A percentile compares a stretch with the other conserved stretches of the same genome.
phyloP scores from a whole-genome alignment of 1,140 invertebrate genomes.

The Hyles vespertilio region DNA sequence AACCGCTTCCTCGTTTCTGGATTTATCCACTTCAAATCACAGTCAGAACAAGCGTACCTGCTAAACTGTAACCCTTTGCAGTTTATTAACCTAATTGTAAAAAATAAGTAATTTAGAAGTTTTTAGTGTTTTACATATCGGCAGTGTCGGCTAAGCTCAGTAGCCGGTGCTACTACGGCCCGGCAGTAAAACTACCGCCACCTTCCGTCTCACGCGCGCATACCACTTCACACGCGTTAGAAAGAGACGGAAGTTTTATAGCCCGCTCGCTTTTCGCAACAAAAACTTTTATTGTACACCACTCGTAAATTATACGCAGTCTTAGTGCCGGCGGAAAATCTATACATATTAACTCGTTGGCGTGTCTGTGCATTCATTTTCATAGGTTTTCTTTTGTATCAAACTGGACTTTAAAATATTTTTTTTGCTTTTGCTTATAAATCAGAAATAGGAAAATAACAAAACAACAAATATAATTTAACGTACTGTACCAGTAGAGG shows the following conservation, averaged over 20 bases:
- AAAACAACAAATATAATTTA: too few relatives aligned
- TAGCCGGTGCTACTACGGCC: conserved; percentile 17
- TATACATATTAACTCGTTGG: background rate
- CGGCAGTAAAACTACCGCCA: conserved; percentile 57
- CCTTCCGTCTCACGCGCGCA: conserved; percentile 52
- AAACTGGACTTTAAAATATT: too few relatives aligned
- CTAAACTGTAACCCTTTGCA: too few relatives aligned
- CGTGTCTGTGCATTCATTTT: too few relatives aligned
- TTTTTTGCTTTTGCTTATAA: too few relatives aligned
- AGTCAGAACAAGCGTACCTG: too few relatives aligned
- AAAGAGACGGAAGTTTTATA: conserved; percentile 58
- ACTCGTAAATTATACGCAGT: conserved; percentile 66
- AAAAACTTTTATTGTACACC: conserved; percentile 63
- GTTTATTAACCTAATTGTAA: background rate
- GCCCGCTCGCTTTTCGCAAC: conserved; percentile 53
- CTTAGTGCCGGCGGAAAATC: conserved; percentile 40
- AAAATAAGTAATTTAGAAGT: background rate
- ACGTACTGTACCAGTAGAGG: too few relatives aligned
- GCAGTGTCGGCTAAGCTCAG: background rate
- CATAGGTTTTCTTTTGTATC: too few relatives aligned
- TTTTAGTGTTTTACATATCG: background rate
- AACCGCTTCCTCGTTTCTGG: too few relatives aligned
- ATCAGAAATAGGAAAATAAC: too few relatives aligned
- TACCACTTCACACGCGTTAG: conserved; percentile 34
- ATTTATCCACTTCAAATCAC: too few relatives aligned